Percentiles rank a stretch among this genome's conserved stretches.
Conservation (phyloP, 2,888 invertebrate genomes). For the Unio delphinus region DNA sequence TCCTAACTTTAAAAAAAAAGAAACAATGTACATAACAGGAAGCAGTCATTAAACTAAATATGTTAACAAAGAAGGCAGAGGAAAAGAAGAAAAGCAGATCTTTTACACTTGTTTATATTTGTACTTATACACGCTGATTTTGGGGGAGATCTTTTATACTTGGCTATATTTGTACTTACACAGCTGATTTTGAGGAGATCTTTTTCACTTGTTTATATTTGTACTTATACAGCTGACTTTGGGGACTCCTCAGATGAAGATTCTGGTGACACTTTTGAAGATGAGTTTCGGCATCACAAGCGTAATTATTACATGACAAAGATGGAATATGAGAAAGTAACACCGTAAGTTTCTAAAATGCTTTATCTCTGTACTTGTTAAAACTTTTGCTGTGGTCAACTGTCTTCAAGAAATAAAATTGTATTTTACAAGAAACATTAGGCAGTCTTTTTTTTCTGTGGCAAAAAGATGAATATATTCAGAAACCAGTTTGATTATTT, state of each 20-base stretch:
- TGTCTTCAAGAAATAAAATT: neutral
- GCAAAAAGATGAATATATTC: too few species aligned
- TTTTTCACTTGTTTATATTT: neutral
- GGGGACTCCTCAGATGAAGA: conserved; percentile 26
- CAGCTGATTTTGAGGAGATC: conserved; percentile 2
- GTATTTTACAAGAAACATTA: too few species aligned
- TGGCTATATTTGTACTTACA: too few species aligned
- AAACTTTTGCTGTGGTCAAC: neutral
- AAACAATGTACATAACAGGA: neutral
- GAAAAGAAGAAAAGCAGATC: conserved; percentile 1
- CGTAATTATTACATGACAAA: conserved; percentile 93
- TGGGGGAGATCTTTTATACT: conserved; percentile 1
- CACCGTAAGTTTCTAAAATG: conserved; percentile 77
- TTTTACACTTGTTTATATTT: neutral
- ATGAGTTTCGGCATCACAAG: conserved; percentile 89
- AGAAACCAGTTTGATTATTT: too few species aligned
- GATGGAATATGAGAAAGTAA: conserved; percentile 86
- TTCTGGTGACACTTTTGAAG: conserved; percentile 66
- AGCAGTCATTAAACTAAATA: neutral
- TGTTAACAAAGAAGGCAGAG: conserved; percentile 1
- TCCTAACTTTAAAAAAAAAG: too few species aligned
- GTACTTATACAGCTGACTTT: neutral
- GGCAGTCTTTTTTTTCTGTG: too few species aligned
- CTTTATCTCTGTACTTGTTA: neutral
- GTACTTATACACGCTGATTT: neutral